These are phyloP conservation scores for Sparus aurata DNA, from an alignment of 2,797 vertebrate species.

Conservation along the genomic window DNA sequence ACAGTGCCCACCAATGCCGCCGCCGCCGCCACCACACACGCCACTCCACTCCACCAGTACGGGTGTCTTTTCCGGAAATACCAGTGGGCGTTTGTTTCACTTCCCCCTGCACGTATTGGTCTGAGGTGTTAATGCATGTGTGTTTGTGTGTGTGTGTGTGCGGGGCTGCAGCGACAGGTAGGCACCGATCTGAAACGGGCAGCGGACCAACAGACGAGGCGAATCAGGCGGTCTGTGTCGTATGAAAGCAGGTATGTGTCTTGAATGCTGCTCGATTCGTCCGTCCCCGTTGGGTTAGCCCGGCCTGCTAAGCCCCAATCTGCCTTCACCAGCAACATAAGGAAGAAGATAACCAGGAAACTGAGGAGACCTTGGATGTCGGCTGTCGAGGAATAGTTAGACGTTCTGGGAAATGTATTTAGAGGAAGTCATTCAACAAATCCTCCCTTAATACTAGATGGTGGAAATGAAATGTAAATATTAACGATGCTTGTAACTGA, in stretches of 20 bases:
- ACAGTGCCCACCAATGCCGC: conserved; percentile 42
- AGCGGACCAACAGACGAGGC: conserved; percentile 13
- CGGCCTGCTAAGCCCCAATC: conserved; percentile 54
- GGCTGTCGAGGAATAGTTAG: not conserved
- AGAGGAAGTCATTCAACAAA: not conserved
- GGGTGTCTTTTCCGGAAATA: conserved; percentile 39
- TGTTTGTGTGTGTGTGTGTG: not conserved
- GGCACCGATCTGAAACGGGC: conserved; percentile 5
- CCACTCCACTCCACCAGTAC: not conserved
- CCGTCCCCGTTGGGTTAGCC: conserved; percentile 42
- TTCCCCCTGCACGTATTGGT: conserved; percentile 26
- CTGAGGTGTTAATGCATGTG: conserved; percentile 15
- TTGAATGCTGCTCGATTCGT: conserved; percentile 50
- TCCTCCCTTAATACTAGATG: not conserved
- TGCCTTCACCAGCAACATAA: conserved; percentile 35
- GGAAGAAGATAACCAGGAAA: conserved; percentile 42
- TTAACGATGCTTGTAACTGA: not conserved
- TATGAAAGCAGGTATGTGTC: conserved; percentile 25
- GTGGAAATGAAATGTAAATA: not conserved
- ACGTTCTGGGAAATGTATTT: not conserved
- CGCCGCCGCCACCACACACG: conserved; percentile 14
- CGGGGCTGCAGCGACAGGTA: conserved; percentile 27
- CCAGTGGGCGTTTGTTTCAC: conserved; percentile 29
- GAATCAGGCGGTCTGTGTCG: conserved; percentile 1
- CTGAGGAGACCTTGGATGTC: not conserved